These are phyloP conservation scores for Cromileptes altivelis DNA, from an alignment of 2,113 vertebrate genomes.

Conservation along the genomic window DNA sequence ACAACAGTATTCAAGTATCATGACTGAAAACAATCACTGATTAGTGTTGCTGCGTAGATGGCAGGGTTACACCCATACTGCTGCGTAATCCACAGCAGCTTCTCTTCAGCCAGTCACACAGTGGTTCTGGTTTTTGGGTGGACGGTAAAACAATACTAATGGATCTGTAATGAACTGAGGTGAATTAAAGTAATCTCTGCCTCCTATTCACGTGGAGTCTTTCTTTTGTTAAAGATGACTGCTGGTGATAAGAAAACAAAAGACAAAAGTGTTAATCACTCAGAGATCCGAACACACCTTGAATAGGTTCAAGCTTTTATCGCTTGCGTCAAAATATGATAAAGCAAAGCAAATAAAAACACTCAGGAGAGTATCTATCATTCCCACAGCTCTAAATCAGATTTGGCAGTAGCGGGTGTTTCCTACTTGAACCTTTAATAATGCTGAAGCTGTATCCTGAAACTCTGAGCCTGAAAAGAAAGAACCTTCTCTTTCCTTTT, in stretches of 20 bases:
- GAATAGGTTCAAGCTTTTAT: constrained; percentile 4
- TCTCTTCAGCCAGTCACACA: neutral
- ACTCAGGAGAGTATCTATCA: constrained; percentile 14
- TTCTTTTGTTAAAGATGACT: constrained; percentile 34
- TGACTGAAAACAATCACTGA: neutral
- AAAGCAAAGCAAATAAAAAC: constrained; percentile 35
- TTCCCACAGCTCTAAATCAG: constrained; percentile 8
- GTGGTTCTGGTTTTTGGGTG: constrained; percentile 25
- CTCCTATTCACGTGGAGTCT: constrained; percentile 13
- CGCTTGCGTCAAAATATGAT: constrained; percentile 32
- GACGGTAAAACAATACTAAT: constrained; percentile 46
- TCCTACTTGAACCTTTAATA: neutral
- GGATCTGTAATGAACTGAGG: constrained; percentile 9
- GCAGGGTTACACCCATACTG: neutral
- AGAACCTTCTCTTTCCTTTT: neutral
- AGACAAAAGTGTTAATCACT: constrained; percentile 8
- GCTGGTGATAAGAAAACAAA: constrained; percentile 45
- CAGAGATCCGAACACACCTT: constrained; percentile 37
- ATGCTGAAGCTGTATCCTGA: neutral
- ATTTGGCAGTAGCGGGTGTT: neutral
- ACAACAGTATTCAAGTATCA: constrained; percentile 16
- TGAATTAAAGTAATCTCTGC: constrained; percentile 9
- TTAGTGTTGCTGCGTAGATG: neutral
- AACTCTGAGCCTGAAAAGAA: neutral
- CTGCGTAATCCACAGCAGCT: neutral